Percentiles rank a stretch among this genome's conserved stretches.
Evolutionary conservation across 2,888 invertebrate genomes (phyloP).

Genomic region (Diarsia rubi): DNA sequence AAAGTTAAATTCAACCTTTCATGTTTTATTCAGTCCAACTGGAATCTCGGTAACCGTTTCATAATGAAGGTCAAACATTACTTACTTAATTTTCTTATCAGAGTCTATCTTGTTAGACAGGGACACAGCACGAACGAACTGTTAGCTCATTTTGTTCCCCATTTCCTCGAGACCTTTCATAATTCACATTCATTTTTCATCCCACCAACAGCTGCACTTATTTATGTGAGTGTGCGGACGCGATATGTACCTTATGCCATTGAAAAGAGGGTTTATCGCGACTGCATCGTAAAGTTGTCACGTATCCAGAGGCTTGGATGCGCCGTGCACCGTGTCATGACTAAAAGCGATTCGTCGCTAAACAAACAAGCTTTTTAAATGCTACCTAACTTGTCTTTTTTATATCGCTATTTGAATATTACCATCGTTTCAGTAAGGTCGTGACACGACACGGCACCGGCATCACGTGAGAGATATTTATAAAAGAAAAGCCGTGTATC

Average conservation of each 20-base stretch:
- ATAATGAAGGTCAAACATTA: slow-evolving; percentile 53
- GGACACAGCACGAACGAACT: slow-evolving; percentile 59
- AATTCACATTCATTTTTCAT: slow-evolving; percentile 75
- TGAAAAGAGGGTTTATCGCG: slow-evolving; percentile 60
- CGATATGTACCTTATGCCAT: slow-evolving; percentile 67
- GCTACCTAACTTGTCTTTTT: slow-evolving; percentile 91
- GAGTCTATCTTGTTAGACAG: slow-evolving; percentile 63
- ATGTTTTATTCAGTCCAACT: slow-evolving; percentile 31
- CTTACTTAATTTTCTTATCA: slow-evolving; percentile 62
- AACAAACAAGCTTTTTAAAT: slow-evolving; percentile 91
- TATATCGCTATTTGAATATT: slow-evolving; percentile 91
- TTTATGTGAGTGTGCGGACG: slow-evolving; percentile 52
- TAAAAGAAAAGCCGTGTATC: slow-evolving; percentile 90
- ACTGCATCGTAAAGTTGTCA: slow-evolving; percentile 71
- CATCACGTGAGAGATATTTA: slow-evolving; percentile 90
- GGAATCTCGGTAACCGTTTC: slow-evolving; percentile 42
- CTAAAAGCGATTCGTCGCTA: slow-evolving; percentile 89
- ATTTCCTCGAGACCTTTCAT: slow-evolving; percentile 75
- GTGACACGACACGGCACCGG: slow-evolving; percentile 89
- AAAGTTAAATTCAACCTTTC: slow-evolving; percentile 19
- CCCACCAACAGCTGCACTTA: slow-evolving; percentile 67
- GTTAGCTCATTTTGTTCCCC: slow-evolving; percentile 69
- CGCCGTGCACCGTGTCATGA: slow-evolving; percentile 87
- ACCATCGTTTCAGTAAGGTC: slow-evolving; percentile 88
- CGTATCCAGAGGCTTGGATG: slow-evolving; percentile 75